phyloP scores from a whole-genome alignment of 2,888 invertebrate species.

The Hoplodrina blanda region DNA sequence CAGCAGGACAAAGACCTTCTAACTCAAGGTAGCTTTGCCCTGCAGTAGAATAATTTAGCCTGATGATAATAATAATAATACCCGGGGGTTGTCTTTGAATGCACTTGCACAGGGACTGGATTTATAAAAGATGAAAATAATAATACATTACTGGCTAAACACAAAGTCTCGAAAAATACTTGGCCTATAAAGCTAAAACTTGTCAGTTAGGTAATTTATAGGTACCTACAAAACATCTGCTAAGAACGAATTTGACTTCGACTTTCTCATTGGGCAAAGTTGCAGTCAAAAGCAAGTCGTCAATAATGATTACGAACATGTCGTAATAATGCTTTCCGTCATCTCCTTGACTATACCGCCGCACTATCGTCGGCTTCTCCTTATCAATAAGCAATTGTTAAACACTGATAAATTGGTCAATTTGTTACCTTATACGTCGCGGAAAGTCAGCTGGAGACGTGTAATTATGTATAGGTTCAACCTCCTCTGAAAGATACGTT shows the following conservation, averaged over 20 bases:
- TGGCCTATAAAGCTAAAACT: too few species aligned
- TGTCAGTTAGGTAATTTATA: too few species aligned
- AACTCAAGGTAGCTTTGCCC: too few species aligned
- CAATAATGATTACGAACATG: slow-evolving; percentile 27
- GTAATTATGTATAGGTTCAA: slow-evolving; percentile 47
- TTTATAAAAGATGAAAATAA: too few species aligned
- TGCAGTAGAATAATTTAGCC: too few species aligned
- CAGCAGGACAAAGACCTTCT: too few species aligned
- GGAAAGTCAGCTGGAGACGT: slow-evolving; percentile 43
- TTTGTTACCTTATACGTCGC: slow-evolving; percentile 67
- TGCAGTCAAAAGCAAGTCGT: background rate
- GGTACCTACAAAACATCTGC: too few species aligned
- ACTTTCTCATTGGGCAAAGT: background rate
- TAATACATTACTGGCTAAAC: too few species aligned
- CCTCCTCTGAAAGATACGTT: slow-evolving; percentile 36
- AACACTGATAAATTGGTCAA: slow-evolving; percentile 75
- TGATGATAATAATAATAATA: too few species aligned
- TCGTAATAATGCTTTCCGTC: background rate
- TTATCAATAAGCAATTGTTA: slow-evolving; percentile 69
- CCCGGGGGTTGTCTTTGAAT: too few species aligned
- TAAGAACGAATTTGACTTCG: background rate
- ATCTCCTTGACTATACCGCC: slow-evolving; percentile 44
- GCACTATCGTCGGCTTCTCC: slow-evolving; percentile 45
- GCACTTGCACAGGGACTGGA: too few species aligned
- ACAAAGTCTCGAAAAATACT: too few species aligned